Conservation (phyloP, 2,113 vertebrate genomes). For the Brachyistius frenatus region DNA sequence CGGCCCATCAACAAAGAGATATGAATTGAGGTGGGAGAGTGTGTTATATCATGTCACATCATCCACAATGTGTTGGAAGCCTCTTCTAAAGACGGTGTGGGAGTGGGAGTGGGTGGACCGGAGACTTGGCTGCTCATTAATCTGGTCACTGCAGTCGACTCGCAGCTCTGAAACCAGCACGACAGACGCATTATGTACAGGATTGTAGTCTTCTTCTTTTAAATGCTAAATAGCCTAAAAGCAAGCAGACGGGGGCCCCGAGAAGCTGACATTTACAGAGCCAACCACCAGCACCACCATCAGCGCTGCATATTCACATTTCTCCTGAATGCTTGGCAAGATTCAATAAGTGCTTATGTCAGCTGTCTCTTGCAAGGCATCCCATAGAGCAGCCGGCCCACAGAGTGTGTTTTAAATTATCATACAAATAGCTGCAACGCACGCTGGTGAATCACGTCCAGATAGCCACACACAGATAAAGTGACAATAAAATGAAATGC, state of each 20-base stretch:
- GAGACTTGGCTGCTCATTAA: conserved; percentile 64
- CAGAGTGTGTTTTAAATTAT: conserved; percentile 51
- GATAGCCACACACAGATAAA: conserved; percentile 28
- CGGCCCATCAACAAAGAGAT: conserved; percentile 56
- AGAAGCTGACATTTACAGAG: conserved; percentile 35
- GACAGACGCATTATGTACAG: background rate
- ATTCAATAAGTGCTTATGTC: conserved; percentile 63
- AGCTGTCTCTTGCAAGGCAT: conserved; percentile 53
- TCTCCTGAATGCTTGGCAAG: conserved; percentile 23
- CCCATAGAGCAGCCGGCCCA: conserved; percentile 23
- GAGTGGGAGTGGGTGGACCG: conserved; percentile 55
- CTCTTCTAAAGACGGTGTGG: conserved; percentile 60
- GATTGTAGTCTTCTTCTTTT: conserved; percentile 30
- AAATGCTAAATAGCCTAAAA: conserved; percentile 34
- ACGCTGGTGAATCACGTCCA: background rate
- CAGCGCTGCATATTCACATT: conserved; percentile 9
- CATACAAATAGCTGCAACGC: conserved; percentile 59
- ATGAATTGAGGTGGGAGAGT: conserved; percentile 48
- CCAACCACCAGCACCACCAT: background rate
- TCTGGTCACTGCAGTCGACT: conserved; percentile 50
- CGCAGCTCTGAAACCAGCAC: conserved; percentile 21
- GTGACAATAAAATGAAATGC: conserved; percentile 43
- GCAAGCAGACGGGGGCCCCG: background rate
- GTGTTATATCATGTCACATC: conserved; percentile 64
- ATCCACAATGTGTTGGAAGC: conserved; percentile 45